These are phyloP conservation scores for Philypnodon macrostomus DNA, from an alignment of 2,797 vertebrate species.

Conservation along the genomic window DNA sequence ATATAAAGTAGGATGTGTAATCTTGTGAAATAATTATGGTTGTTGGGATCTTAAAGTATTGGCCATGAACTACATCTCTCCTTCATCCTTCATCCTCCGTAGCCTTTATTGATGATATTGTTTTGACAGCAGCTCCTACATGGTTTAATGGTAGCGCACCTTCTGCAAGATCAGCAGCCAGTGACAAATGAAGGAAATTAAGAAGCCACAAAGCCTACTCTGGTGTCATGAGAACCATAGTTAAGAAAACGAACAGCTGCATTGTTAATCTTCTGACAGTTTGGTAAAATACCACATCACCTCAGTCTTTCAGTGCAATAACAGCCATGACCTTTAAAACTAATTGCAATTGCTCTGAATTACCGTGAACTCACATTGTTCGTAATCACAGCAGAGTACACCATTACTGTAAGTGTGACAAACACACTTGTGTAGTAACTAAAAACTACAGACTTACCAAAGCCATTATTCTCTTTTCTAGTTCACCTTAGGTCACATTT, in stretches of 20 bases:
- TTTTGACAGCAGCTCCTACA: constrained; percentile 39
- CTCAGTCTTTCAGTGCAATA: constrained; percentile 33
- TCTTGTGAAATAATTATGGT: neutral
- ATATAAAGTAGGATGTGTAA: no score
- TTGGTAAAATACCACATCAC: constrained; percentile 42
- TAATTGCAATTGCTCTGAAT: constrained; percentile 69
- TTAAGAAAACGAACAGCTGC: constrained; percentile 21
- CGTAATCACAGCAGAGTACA: constrained; percentile 51
- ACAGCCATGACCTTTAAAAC: constrained; percentile 59
- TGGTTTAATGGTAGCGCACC: constrained; percentile 25
- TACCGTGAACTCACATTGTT: constrained; percentile 46
- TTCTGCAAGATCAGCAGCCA: constrained; percentile 50
- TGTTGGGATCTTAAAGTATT: constrained; percentile 8
- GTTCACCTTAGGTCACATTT: constrained; percentile 21
- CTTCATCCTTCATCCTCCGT: constrained; percentile 17
- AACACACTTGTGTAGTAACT: constrained; percentile 45
- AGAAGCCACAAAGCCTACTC: constrained; percentile 17
- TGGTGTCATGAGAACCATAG: constrained; percentile 24
- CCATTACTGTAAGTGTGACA: constrained; percentile 60
- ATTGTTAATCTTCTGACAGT: constrained; percentile 43
- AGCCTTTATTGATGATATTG: constrained; percentile 25
- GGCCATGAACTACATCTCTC: constrained; percentile 11
- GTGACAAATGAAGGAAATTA: constrained; percentile 31
- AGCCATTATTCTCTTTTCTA: constrained; percentile 51
- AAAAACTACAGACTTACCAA: constrained; percentile 24